phyloP scores from a whole-genome alignment of 2,888 invertebrate species.

The Andrena bicolor region DNA sequence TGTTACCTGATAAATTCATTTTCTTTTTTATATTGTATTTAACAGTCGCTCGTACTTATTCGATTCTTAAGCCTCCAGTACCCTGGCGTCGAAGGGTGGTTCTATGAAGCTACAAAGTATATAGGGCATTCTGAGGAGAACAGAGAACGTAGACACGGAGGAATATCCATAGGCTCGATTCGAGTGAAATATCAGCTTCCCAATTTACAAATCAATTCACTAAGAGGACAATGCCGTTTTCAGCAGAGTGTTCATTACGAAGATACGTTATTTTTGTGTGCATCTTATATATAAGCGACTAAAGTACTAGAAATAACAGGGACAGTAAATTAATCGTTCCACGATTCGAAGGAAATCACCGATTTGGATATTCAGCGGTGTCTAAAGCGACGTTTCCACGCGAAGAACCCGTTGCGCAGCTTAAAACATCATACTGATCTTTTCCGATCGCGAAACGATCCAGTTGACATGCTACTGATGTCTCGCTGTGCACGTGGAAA shows the following conservation, averaged over 20 bases:
- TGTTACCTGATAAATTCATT: neutral
- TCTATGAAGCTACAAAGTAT: slow-evolving; percentile 17
- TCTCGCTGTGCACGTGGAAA: neutral
- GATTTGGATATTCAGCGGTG: slow-evolving; percentile 16
- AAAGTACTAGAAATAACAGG: neutral
- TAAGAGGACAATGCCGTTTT: slow-evolving; percentile 17
- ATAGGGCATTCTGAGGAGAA: slow-evolving; percentile 43
- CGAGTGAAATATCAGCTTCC: neutral
- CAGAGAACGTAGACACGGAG: neutral
- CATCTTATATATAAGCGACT: slow-evolving; percentile 25
- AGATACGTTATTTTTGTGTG: slow-evolving; percentile 49
- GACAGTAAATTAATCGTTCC: neutral
- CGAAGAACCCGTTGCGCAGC: neutral
- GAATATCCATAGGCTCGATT: slow-evolving; percentile 26
- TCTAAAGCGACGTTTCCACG: neutral
- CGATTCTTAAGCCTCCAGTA: neutral
- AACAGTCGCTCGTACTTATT: slow-evolving; percentile 20
- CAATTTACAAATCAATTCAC: neutral
- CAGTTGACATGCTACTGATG: no score
- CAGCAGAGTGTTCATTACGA: slow-evolving; percentile 5
- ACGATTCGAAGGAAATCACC: neutral
- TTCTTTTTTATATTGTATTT: neutral
- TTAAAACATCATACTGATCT: neutral
- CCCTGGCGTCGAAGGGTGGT: neutral
- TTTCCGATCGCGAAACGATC: neutral